Evolutionary conservation across 92 coral and sea anemone genomes (phyloP).

Genomic region (Zoanthus sansibaricus): DNA sequence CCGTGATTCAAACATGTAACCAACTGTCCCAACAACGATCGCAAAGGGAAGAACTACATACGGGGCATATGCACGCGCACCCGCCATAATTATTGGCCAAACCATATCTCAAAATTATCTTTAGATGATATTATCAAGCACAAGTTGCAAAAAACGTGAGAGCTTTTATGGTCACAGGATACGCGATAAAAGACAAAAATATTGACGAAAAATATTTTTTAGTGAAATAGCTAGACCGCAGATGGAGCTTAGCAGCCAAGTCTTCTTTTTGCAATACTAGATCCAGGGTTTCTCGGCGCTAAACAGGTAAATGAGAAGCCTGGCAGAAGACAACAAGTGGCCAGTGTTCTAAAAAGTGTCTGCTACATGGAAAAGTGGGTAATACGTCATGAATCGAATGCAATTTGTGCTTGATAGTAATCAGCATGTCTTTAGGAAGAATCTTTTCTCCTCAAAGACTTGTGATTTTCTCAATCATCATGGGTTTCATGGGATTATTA

Average conservation of each 20-base stretch:
- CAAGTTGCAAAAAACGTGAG: not conserved
- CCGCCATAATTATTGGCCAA: slow-evolving; percentile 85
- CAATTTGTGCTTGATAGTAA: not conserved
- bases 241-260: slow-evolving; percentile 7
- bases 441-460: slow-evolving; percentile 64
- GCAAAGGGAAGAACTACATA: slow-evolving; percentile 94
- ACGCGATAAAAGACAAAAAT: not conserved
- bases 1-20: slow-evolving; percentile 87
- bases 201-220: not conserved
- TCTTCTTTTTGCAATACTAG: not conserved
- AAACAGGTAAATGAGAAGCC: slow-evolving; percentile 45
- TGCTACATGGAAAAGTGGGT: slow-evolving; percentile 19
- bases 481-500: slow-evolving; percentile 63
- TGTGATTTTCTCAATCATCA: slow-evolving; percentile 51
- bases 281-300: slow-evolving; percentile 6
- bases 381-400: not conserved
- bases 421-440: slow-evolving; percentile 26
- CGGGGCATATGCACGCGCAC: slow-evolving; percentile 87
- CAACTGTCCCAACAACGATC: slow-evolving; percentile 88
- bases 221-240: not conserved
- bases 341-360: slow-evolving; percentile 1
- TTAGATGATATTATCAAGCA: not conserved
- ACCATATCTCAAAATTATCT: slow-evolving; percentile 58
- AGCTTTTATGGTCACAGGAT: not conserved
- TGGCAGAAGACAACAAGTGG: slow-evolving; percentile 51